These are phyloP conservation scores for Sialia sialis DNA, from an alignment of 2,113 vertebrate species.

Conservation along the genomic window DNA sequence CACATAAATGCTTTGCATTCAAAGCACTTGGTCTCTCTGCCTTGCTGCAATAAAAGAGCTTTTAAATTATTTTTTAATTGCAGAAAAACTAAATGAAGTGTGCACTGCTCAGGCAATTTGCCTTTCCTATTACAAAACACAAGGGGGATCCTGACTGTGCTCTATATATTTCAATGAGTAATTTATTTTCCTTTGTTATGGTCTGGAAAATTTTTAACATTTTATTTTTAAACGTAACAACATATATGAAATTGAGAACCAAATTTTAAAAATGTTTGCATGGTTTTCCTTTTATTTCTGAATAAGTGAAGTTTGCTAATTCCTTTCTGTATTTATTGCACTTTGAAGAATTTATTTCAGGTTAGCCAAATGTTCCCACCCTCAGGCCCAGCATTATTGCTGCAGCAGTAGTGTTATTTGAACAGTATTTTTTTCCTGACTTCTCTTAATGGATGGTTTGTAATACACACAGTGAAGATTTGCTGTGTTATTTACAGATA, in stretches of 20 bases:
- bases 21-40: neutral
- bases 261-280: neutral
- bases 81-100: constrained; percentile 39
- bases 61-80: constrained; percentile 57
- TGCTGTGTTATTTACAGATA: neutral
- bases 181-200: neutral
- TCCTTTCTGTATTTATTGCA: neutral
- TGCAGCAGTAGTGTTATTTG: neutral
- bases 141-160: neutral
- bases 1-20: neutral
- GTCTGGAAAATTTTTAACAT: neutral
- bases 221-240: neutral
- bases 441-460: neutral
- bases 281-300: neutral
- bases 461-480: neutral
- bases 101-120: constrained; percentile 11
- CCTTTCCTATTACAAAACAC: constrained; percentile 38
- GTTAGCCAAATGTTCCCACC: neutral
- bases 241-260: neutral
- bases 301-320: neutral
- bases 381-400: neutral
- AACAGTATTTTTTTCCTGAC: neutral
- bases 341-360: neutral
- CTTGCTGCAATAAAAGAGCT: neutral
- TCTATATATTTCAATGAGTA: neutral